Evolutionary conservation across 2,797 vertebrate genomes (phyloP), one percentile per base, ranked within the genome.

Genomic region (Philypnodon macrostomus): DNA sequence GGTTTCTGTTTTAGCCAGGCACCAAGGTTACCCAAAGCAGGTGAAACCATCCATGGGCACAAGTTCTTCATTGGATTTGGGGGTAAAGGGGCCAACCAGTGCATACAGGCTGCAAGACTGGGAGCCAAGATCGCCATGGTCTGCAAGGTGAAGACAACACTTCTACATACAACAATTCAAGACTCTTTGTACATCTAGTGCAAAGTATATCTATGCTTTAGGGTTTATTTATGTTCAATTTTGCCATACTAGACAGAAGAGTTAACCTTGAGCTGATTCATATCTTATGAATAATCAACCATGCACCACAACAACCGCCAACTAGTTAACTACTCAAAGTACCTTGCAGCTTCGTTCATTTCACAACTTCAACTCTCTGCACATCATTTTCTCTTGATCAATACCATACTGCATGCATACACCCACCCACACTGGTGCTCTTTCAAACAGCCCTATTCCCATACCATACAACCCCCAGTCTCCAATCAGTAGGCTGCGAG

Each of bases 81-180:
- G 57, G 97, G 96, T 37, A 99, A 98, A 87, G 97, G 97, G 55
- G 95, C 97, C 75, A 99, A 99, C 83, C 95, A 99, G 48, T 99
- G 95, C 70, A 84, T 98, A 60, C 97, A 99, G 73, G 93, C 95
- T 50, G 91, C 94, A 57, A 89, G 92, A 57, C 91, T 99, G 17
- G 95, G 95, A 23, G 92, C 93, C 51, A 91, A 87, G 82, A 90
- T 94, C 0, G 86, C 91, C 0, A 92, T 99, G 87, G 91, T 98
- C 48, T 93, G 93, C 87, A 98, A 96, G 95, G 96, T 98, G 90
- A 12, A 55, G 12, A 17, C 41, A 44, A 17, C 13, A 14, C 4
- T 32, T 4, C 13, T 3, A 5, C 31, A 16, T 9, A 16, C 26
- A 44, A 14, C 6, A 14, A 10, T 15, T 14, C 14, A 15, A 8